Evolutionary conservation across 2,113 vertebrate species (phyloP), one percentile per base, ranked within the genome.

Genomic region (Sinocyclocheilus anshuiensis): DNA sequence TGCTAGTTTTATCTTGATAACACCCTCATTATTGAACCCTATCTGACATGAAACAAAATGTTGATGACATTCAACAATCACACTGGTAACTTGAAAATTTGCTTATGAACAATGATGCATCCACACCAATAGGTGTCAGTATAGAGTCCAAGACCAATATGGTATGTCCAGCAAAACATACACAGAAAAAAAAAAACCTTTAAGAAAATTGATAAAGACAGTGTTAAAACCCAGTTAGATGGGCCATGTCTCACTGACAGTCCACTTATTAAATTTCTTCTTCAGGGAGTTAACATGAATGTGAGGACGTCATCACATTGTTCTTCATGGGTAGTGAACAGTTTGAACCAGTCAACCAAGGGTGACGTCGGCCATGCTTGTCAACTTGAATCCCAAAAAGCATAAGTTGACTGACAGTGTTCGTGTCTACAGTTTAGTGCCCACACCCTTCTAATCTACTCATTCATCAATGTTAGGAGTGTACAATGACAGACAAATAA

Each of bases 381-480:
- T 55, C 24, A 77, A 53, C 24, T 20, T 20, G 24, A 50, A 55
- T 77, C 16, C 26, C 48, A 24, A 77, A 55, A 55, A 55, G 6
- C 45, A 10, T 2, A 29, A 77, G 48, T 26, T 77, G 45, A 77
- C 26, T 33, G 76, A 77, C 76, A 53, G 15, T 12, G 3, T 55
- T 48, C 48, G 45, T 77, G 75, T 77, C 45, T 53, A 77, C 48
- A 79, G 92, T 87, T 89, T 87, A 81, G 83, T 89, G 90, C 87
- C 91, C 90, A 74, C 88, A 91, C 84, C 90, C 91, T 91, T 89
- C 85, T 93, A 93, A 93, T 91, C 86, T 90, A 92, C 92, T 94
- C 93, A 91, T 80, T 87, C 90, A 89, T 91, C 91, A 90, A 91
- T 89, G 91, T 85, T 88, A 86, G 39, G 88, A 90, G 87, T 91